phyloP scores from a whole-genome alignment of 2,888 invertebrate species.

The Eucriotettix oculatus region DNA sequence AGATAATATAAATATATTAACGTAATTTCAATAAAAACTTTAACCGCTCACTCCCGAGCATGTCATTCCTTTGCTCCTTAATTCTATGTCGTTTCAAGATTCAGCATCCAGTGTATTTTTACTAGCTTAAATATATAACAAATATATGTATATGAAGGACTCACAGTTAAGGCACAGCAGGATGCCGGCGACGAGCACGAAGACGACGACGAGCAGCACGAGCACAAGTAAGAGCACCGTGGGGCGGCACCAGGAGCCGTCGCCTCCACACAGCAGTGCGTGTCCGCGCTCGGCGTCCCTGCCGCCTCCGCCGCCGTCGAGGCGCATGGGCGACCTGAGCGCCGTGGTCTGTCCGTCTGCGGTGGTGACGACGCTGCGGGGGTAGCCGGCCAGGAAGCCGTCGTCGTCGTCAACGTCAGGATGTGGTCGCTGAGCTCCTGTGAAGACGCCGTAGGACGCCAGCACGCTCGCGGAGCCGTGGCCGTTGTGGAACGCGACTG shows the following conservation, averaged over 20 bases:
- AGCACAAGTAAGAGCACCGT: conserved; percentile 1
- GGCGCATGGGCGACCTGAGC: neutral
- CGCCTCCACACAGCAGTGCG: neutral
- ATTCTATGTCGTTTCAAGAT: too few species aligned
- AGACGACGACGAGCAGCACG: conserved; percentile 1
- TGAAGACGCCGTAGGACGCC: conserved; percentile 3
- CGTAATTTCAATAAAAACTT: too few species aligned
- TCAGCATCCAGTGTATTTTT: too few species aligned
- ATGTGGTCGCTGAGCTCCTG: neutral
- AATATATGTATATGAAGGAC: neutral
- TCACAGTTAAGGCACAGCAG: conserved; percentile 4
- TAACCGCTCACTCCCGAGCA: too few species aligned
- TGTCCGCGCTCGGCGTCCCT: too few species aligned
- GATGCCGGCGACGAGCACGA: conserved; percentile 2
- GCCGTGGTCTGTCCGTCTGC: neutral
- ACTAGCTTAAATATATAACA: too few species aligned
- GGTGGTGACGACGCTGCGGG: conserved; percentile 1
- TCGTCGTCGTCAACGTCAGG: conserved; percentile 2
- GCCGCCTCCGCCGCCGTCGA: too few species aligned
- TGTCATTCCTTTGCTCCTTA: too few species aligned
- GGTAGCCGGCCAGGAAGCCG: conserved; percentile 1
- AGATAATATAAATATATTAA: too few species aligned
- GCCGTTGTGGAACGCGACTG: too few species aligned
- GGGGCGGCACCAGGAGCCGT: neutral
- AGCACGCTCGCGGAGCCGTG: neutral